phyloP scores from a whole-genome alignment of 1,140 invertebrate genomes.

The Helicoverpa armigera region DNA sequence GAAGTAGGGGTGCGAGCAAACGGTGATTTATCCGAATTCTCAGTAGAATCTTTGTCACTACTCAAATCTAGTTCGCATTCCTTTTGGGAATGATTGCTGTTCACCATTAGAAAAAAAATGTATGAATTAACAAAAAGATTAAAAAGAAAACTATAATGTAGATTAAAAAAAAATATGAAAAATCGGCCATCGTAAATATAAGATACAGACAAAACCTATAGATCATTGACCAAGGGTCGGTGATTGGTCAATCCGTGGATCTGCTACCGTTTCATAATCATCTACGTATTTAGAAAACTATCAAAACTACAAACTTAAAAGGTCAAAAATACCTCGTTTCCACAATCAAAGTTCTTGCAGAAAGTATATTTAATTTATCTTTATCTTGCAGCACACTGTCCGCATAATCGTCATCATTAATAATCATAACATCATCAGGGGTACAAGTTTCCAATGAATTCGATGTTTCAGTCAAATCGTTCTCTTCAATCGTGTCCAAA shows the following conservation, averaged over 20 bases:
- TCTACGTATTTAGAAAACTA: too few relatives aligned
- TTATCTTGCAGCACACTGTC: slow-evolving; percentile 52
- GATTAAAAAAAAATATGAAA: background rate
- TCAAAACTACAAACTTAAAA: too few relatives aligned
- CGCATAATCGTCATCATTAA: slow-evolving; percentile 57
- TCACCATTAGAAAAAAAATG: slow-evolving; percentile 10
- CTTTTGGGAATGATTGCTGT: background rate
- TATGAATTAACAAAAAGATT: background rate
- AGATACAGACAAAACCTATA: too few relatives aligned
- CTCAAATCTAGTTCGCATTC: background rate
- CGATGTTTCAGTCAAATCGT: slow-evolving; percentile 59
- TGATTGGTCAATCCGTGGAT: too few relatives aligned
- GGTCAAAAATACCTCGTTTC: background rate
- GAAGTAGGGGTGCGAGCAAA: slow-evolving; percentile 28
- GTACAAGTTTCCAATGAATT: slow-evolving; percentile 47
- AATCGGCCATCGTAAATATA: background rate
- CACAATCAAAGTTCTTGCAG: too few relatives aligned
- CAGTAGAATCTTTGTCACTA: background rate
- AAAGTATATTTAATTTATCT: background rate
- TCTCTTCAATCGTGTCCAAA: slow-evolving; percentile 71
- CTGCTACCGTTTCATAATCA: too few relatives aligned
- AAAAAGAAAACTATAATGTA: too few relatives aligned
- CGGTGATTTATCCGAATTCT: slow-evolving; percentile 11
- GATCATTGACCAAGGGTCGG: too few relatives aligned
- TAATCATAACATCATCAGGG: slow-evolving; percentile 60